Evolutionary conservation across 2,888 invertebrate species (phyloP), one percentile per base, ranked within the genome.

Genomic region (Agonum fuliginosum): DNA sequence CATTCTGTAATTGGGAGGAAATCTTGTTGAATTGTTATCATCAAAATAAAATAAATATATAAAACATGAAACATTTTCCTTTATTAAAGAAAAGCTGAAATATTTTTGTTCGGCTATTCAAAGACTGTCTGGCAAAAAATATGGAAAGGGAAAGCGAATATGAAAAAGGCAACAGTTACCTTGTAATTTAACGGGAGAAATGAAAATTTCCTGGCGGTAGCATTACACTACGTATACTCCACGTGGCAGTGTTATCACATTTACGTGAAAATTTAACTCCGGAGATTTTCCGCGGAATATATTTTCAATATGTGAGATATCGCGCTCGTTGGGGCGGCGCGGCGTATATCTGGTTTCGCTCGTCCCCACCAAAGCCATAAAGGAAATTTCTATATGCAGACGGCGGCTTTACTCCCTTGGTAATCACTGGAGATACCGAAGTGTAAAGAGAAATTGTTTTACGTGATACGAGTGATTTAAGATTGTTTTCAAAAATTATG

Each of bases 251-350:
- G 74, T 75, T 75, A 75, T 75, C 75, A 65, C 48, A 48, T 75
- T 58, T 67, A 48, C 74, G 74, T 74, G 74, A 62, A 62, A 74
- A 62, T 74, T 74, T 74, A 75, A 75, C 65, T 65, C 67, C 46
- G 67, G 65, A 75, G 75, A 75, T 75, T 75, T 75, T 65, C 67
- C 75, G 17, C 75, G 48, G 48, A 67, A 75, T 75, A 75, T 75
- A 75, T 75, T 75, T 74, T 67, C 75, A 75, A 75, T 75, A 75
- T 75, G 37, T 75, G 75, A 48, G 75, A 75, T 75, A 75, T 30
- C 75, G 46, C 46, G 19, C 24, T 27, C 17, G 34, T 6, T 8
- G 51, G 8, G 14, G 70, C 27, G 8, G 19, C 6, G 71, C 10
- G 14, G 37, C 22, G 67, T 24, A 51, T 48, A 71, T 71, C 46